Conservation (phyloP, 1,140 invertebrate species). For the Anastrepha obliqua region DNA sequence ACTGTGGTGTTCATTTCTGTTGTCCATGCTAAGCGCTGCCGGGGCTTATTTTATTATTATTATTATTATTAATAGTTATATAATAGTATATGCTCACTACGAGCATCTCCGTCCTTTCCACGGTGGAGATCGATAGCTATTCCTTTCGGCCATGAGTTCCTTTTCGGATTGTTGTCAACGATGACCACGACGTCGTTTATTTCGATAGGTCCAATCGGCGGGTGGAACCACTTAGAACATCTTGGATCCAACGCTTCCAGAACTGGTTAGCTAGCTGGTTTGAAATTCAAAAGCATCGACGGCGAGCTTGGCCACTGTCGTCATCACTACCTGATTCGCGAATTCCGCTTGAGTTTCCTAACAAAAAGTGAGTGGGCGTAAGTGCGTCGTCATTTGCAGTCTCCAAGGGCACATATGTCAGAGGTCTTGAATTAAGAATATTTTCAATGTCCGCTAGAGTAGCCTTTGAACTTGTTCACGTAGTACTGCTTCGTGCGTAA, state of each 20-base stretch:
- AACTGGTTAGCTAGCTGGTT: slow-evolving; percentile 62
- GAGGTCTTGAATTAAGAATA: slow-evolving; percentile 55
- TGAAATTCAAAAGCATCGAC: slow-evolving; percentile 58
- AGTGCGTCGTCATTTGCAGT: slow-evolving; percentile 57
- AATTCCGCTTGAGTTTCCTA: slow-evolving; percentile 60
- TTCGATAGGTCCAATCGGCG: slow-evolving; percentile 56
- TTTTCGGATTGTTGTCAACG: slow-evolving; percentile 59
- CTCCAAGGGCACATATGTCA: slow-evolving; percentile 63
- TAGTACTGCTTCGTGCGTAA: no score
- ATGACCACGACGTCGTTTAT: no score
- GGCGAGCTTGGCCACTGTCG: slow-evolving; percentile 49
- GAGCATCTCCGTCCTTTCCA: no score
- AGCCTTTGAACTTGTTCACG: background rate
- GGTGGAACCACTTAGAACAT: background rate
- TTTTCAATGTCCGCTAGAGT: slow-evolving; percentile 1
- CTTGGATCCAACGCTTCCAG: slow-evolving; percentile 60
- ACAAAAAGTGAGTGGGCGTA: background rate
- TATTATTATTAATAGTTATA: no score
- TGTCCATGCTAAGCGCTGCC: no score
- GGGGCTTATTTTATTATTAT: no score
- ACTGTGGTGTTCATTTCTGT: no score
- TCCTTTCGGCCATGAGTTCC: no score
- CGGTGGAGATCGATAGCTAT: no score
- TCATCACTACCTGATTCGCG: slow-evolving; percentile 54
- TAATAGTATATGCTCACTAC: no score